phyloP scores from a whole-genome alignment of 2,888 invertebrate species.

The Xanthorhoe designata region DNA sequence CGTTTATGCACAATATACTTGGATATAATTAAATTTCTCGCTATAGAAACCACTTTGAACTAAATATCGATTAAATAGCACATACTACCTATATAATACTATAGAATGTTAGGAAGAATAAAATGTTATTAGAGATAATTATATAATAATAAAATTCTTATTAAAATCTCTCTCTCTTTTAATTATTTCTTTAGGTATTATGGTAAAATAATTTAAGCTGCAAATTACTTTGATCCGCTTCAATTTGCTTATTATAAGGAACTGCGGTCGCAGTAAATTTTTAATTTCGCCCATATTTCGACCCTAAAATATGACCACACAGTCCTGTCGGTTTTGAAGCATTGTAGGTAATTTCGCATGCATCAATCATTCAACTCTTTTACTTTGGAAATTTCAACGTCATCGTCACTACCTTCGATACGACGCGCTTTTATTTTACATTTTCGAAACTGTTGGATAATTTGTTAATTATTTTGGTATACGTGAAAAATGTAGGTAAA shows the following conservation, averaged over 20 bases:
- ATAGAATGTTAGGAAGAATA: not conserved
- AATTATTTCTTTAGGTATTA: not conserved
- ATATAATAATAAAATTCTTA: not conserved
- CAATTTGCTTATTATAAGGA: slow-evolving; percentile 27
- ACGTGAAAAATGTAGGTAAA: not conserved
- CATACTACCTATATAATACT: not conserved
- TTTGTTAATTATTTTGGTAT: slow-evolving; percentile 27
- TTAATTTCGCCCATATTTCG: slow-evolving; percentile 46
- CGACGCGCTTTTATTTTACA: slow-evolving; percentile 45
- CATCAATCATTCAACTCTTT: slow-evolving; percentile 81
- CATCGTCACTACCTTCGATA: slow-evolving; percentile 64
- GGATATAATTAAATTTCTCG: not conserved
- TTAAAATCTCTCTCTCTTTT: not conserved
- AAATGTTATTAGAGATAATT: too few relatives aligned
- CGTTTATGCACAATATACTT: not conserved
- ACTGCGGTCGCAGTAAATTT: slow-evolving; percentile 46
- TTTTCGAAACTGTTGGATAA: slow-evolving; percentile 45
- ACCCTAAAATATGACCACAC: slow-evolving; percentile 52
- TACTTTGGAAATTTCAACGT: slow-evolving; percentile 74
- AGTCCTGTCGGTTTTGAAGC: slow-evolving; percentile 67
- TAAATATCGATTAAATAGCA: not conserved
- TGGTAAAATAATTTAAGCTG: not conserved
- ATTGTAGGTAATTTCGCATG: slow-evolving; percentile 68
- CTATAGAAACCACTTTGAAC: not conserved
- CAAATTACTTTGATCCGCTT: slow-evolving; percentile 21